Evolutionary conservation across 35 echinoderm and acorn worm species (phyloP).

Genomic region (Lytechinus variegatus): DNA sequence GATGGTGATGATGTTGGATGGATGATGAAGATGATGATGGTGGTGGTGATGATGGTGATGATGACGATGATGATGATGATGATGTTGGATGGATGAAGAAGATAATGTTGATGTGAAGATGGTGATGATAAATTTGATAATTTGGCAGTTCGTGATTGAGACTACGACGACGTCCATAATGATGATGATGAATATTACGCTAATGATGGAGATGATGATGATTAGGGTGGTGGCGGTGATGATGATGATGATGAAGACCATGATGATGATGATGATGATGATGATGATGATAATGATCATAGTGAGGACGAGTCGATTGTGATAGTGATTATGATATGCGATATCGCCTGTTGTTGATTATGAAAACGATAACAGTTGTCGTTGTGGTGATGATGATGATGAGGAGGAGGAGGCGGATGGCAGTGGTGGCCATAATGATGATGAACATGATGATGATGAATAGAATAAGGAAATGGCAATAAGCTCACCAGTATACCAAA

Average conservation of each 20-base stretch:
- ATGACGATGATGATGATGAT: too few species aligned
- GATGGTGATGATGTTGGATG: not conserved
- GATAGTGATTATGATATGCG: not conserved
- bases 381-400: not conserved
- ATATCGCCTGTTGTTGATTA: too few species aligned
- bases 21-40: not conserved
- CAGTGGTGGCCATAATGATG: not conserved
- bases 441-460: too few species aligned
- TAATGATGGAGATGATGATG: not conserved
- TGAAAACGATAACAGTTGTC: not conserved
- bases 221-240: not conserved
- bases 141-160: too few species aligned
- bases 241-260: not conserved
- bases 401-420: not conserved
- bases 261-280: slow-evolving; percentile 18
- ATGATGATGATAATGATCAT: not conserved
- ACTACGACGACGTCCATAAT: too few species aligned
- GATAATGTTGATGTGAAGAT: not conserved
- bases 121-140: too few species aligned
- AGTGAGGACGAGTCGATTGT: not conserved
- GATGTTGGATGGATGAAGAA: not conserved
- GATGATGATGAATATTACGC: too few species aligned
- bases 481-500: too few species aligned
- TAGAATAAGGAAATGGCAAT: too few species aligned
- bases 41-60: not conserved